Evolutionary conservation across 37 sponge, comb jelly and placozoan genomes (phyloP).

Genomic region (Haliclona indistincta): DNA sequence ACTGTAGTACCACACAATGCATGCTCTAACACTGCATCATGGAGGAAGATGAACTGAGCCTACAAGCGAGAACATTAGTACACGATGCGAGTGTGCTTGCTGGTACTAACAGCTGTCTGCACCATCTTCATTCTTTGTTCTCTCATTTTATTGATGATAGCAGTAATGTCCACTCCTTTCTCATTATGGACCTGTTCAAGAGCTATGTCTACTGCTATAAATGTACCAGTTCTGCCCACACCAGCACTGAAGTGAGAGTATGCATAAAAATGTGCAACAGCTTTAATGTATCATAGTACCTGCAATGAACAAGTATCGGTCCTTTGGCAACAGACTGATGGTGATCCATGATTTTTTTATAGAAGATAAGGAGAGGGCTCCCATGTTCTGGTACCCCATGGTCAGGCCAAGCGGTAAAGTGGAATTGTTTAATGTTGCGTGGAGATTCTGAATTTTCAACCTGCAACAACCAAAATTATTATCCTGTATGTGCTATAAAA

Average conservation of each 20-base stretch:
- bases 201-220: conserved; percentile 40
- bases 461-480: too few species aligned
- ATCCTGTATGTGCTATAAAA: too few species aligned
- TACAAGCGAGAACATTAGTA: background rate
- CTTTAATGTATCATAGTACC: conserved; percentile 21
- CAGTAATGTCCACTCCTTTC: conserved; percentile 23
- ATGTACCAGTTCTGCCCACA: conserved; percentile 61
- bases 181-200: conserved; percentile 29
- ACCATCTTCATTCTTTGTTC: conserved; percentile 52
- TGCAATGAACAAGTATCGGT: conserved; percentile 60
- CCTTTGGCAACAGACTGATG: conserved; percentile 6
- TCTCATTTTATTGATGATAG: conserved; percentile 21
- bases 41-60: conserved; percentile 48
- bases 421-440: conserved; percentile 26
- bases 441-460: background rate
- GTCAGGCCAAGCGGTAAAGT: conserved; percentile 74
- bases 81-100: too few species aligned
- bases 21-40: conserved; percentile 41
- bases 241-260: conserved; percentile 39
- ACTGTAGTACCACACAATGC: conserved; percentile 32
- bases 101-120: conserved; percentile 23
- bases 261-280: background rate
- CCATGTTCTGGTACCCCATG: conserved; percentile 59
- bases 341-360: conserved; percentile 3
- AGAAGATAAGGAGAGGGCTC: conserved; percentile 33